Evolutionary conservation across 2,113 vertebrate species (phyloP).

Genomic region (Actenoides hombroni): DNA sequence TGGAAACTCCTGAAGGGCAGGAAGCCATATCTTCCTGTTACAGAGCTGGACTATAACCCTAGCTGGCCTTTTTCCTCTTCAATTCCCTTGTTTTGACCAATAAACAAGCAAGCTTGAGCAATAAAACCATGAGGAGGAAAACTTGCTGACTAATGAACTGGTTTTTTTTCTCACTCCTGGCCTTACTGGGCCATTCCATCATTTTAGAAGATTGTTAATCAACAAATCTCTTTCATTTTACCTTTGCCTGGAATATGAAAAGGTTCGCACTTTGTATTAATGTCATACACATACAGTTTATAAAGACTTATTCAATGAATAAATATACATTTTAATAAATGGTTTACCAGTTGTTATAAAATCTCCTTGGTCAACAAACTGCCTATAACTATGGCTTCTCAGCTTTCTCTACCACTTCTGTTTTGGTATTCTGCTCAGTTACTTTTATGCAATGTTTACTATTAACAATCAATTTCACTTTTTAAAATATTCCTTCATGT

Average conservation of each 20-base stretch:
- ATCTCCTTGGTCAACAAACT: neutral
- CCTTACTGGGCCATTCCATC: conserved; percentile 14
- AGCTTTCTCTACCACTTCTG: neutral
- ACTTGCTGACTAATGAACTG: conserved; percentile 47
- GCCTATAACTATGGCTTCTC: neutral
- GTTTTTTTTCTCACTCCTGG: conserved; percentile 42
- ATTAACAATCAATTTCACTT: neutral
- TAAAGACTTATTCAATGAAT: neutral
- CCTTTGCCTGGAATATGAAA: neutral
- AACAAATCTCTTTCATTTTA: conserved; percentile 30
- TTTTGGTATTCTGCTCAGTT: neutral
- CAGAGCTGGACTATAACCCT: neutral
- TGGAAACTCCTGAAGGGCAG: neutral
- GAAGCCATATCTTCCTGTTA: neutral
- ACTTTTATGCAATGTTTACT: neutral
- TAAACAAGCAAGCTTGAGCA: conserved; percentile 14
- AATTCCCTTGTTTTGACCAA: conserved; percentile 22
- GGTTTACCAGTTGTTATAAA: neutral
- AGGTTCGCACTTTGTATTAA: neutral
- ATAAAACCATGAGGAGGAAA: conserved; percentile 40
- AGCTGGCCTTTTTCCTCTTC: neutral
- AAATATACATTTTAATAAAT: neutral
- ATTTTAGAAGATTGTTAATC: conserved; percentile 51
- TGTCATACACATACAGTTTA: neutral
- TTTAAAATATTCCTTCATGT: neutral